phyloP scores from a whole-genome alignment of 2,113 vertebrate species.

The Centrocercus urophasianus region DNA sequence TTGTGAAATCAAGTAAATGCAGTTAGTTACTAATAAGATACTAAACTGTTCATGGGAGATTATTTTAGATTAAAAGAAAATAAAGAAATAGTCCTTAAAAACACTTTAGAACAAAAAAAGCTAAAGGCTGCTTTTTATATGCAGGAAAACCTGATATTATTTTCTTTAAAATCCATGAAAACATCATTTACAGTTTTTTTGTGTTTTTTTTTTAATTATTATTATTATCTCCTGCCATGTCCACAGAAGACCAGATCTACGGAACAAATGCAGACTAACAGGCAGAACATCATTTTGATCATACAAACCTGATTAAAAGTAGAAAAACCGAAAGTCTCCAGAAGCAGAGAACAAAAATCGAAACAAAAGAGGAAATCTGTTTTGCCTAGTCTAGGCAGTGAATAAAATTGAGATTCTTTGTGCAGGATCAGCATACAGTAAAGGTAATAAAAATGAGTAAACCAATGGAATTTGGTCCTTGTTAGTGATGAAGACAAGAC shows the following conservation, averaged over 20 bases:
- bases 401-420: background rate
- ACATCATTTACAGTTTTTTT: background rate
- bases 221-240: background rate
- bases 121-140: background rate
- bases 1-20: background rate
- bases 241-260: background rate
- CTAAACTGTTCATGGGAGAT: background rate
- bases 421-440: background rate
- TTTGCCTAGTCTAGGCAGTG: background rate
- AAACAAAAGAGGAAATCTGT: background rate
- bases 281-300: background rate
- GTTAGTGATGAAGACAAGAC: background rate
- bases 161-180: constrained; percentile 18
- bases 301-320: background rate
- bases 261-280: background rate
- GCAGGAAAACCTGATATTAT: background rate
- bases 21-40: background rate
- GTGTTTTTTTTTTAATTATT: background rate
- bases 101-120: rapidly evolving
- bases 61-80: constrained; percentile 4
- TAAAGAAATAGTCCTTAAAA: background rate
- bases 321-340: background rate
- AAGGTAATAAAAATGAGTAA: background rate
- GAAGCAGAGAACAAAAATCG: background rate
- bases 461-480: background rate